Evolutionary conservation across 2,888 invertebrate genomes (phyloP).

Genomic region (Matsumyia berberina): DNA sequence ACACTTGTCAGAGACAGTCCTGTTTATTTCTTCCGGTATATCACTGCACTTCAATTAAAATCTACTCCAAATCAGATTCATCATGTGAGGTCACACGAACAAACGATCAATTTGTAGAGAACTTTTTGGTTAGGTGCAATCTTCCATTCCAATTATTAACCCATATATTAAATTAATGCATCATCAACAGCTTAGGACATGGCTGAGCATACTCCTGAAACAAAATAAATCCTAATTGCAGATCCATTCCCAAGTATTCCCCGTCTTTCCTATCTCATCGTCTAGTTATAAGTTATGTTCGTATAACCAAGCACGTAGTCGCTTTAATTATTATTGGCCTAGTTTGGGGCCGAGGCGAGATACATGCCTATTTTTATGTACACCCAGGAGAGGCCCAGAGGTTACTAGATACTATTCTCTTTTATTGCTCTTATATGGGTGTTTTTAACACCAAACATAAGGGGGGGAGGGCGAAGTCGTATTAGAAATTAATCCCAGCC

Average conservation of each 20-base stretch:
- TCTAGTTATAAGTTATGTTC: constrained; percentile 37
- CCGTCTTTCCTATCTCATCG: constrained; percentile 13
- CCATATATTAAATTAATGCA: constrained; percentile 62
- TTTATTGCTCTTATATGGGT: constrained; percentile 47
- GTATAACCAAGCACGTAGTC: constrained; percentile 79
- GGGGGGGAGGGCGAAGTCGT: constrained; percentile 8
- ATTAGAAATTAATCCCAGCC: constrained; percentile 61
- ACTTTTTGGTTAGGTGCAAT: constrained; percentile 17
- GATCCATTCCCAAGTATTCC: constrained; percentile 51
- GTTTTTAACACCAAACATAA: constrained; percentile 23
- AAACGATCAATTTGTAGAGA: constrained; percentile 13
- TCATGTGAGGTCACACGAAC: background rate
- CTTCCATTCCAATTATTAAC: constrained; percentile 48
- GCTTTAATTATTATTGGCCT: constrained; percentile 82
- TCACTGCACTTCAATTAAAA: no score
- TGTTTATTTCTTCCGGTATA: no score
- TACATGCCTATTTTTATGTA: constrained; percentile 24
- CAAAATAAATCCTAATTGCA: constrained; percentile 71
- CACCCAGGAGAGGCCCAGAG: constrained; percentile 2
- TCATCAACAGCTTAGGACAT: constrained; percentile 44
- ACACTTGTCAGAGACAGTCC: no score
- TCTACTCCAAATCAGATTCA: no score
- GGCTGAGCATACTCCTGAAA: constrained; percentile 45
- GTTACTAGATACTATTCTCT: constrained; percentile 12
- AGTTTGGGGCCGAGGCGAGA: constrained; percentile 75